Percentiles rank a stretch among this genome's conserved stretches.
Evolutionary conservation across 1,140 invertebrate genomes (phyloP).

Genomic region (Drosophila pandora): DNA sequence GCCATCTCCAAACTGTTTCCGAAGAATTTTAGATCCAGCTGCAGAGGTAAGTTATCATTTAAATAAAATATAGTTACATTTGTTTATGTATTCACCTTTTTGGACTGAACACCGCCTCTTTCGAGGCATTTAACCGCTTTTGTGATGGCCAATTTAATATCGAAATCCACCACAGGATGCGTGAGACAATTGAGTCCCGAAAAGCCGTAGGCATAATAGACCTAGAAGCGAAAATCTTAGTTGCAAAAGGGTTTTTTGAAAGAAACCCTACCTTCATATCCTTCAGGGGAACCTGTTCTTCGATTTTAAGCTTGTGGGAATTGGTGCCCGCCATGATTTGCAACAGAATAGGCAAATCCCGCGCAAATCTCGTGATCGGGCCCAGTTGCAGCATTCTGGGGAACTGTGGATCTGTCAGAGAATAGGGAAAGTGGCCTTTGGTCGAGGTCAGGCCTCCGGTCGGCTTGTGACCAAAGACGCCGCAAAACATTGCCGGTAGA

Average conservation of each 20-base stretch:
- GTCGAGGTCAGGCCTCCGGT: slow-evolving; percentile 86
- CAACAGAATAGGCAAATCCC: slow-evolving; percentile 89
- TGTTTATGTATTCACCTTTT: slow-evolving; percentile 59
- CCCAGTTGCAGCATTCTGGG: slow-evolving; percentile 86
- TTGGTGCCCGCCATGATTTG: slow-evolving; percentile 86
- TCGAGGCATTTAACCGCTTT: slow-evolving; percentile 61
- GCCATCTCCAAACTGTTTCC: slow-evolving; percentile 58
- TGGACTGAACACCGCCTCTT: slow-evolving; percentile 41
- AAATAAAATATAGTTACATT: neutral
- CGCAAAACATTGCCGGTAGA: slow-evolving; percentile 93
- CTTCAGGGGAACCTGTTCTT: slow-evolving; percentile 85
- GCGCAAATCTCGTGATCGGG: slow-evolving; percentile 91
- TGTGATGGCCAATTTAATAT: slow-evolving; percentile 54
- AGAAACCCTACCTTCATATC: slow-evolving; percentile 85
- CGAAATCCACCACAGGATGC: slow-evolving; percentile 83
- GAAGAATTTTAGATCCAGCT: slow-evolving; percentile 61
- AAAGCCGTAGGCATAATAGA: slow-evolving; percentile 85
- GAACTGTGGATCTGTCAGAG: slow-evolving; percentile 49
- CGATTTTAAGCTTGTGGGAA: slow-evolving; percentile 80
- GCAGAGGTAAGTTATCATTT: neutral
- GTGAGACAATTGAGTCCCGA: slow-evolving; percentile 88
- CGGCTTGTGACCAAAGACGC: slow-evolving; percentile 95
- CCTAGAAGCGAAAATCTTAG: slow-evolving; percentile 78
- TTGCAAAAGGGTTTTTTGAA: neutral
- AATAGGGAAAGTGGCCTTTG: slow-evolving; percentile 86